phyloP scores from a whole-genome alignment of 1,140 invertebrate species.

The Drosophila bifasciata region DNA sequence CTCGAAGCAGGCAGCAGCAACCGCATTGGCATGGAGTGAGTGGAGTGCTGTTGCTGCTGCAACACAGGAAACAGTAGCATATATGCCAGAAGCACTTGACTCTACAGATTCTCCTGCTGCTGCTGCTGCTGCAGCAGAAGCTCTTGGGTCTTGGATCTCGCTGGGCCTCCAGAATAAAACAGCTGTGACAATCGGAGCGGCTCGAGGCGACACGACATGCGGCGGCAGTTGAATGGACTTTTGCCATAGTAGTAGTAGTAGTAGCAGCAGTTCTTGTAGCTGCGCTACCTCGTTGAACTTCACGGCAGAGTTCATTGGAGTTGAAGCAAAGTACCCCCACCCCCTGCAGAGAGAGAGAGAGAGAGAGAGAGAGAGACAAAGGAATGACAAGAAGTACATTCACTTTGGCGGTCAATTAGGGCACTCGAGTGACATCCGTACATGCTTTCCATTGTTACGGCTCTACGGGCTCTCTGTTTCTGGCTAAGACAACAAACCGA shows the following conservation, averaged over 20 bases:
- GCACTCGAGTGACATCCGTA: slow-evolving; percentile 49
- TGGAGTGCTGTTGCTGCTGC: too few species aligned
- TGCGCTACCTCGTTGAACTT: slow-evolving; percentile 65
- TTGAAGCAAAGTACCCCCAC: slow-evolving; percentile 26
- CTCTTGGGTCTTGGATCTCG: too few species aligned
- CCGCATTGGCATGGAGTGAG: too few species aligned
- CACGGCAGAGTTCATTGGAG: slow-evolving; percentile 66
- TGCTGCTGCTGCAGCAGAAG: slow-evolving; percentile 14
- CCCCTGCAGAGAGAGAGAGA: too few species aligned
- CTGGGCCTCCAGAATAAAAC: slow-evolving; percentile 45
- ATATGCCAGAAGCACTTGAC: slow-evolving; percentile 38
- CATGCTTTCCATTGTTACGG: slow-evolving; percentile 33
- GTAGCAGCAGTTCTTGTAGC: slow-evolving; percentile 31
- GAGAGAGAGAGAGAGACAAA: too few species aligned
- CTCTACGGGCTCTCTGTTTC: slow-evolving; percentile 9
- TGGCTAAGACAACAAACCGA: too few species aligned
- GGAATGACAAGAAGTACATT: slow-evolving; percentile 22
- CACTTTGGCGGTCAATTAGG: slow-evolving; percentile 66
- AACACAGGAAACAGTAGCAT: slow-evolving; percentile 36
- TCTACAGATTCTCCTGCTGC: too few species aligned
- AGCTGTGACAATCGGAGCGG: slow-evolving; percentile 65
- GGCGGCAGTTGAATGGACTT: slow-evolving; percentile 68
- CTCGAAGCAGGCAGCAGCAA: too few species aligned
- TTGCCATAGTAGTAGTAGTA: slow-evolving; percentile 13
- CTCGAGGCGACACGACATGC: slow-evolving; percentile 23